These are phyloP conservation scores for Galerucella calmariensis DNA, from an alignment of 2,888 invertebrate species.

Conservation along the genomic window DNA sequence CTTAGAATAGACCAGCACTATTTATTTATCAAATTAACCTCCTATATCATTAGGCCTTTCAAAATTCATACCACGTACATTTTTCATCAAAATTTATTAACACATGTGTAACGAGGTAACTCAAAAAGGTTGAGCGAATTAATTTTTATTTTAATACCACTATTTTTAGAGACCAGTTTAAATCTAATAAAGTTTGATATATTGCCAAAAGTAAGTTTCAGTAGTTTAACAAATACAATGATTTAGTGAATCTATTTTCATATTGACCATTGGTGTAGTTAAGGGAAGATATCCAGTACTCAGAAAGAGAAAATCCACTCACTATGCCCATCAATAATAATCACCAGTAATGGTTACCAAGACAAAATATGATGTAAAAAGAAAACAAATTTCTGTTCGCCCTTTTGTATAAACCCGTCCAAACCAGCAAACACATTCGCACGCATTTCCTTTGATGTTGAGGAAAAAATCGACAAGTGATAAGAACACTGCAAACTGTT, in stretches of 20 bases:
- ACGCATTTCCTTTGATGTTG: too few relatives aligned
- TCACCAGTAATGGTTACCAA: too few relatives aligned
- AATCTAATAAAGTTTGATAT: conserved; percentile 50
- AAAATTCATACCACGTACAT: neutral
- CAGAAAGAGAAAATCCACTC: too few relatives aligned
- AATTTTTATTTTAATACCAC: conserved; percentile 45
- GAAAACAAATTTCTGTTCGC: too few relatives aligned
- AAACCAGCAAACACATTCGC: too few relatives aligned
- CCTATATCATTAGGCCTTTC: neutral
- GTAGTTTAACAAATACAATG: conserved; percentile 32
- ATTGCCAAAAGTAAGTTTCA: conserved; percentile 46
- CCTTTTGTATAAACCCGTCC: too few relatives aligned
- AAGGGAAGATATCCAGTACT: conserved; percentile 18
- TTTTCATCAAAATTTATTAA: neutral
- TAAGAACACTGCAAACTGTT: too few relatives aligned
- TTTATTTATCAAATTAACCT: too few relatives aligned
- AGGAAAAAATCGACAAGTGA: too few relatives aligned
- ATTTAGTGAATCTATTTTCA: conserved; percentile 25
- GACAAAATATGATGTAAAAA: too few relatives aligned
- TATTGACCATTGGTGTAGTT: conserved; percentile 23
- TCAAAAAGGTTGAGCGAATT: conserved; percentile 26
- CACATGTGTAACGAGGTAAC: conserved; percentile 16
- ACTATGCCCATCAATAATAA: too few relatives aligned
- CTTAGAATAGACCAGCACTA: too few relatives aligned
- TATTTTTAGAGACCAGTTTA: conserved; percentile 47